Evolutionary conservation across 2,888 invertebrate species (phyloP).

Genomic region (Digitonthophagus gazella): DNA sequence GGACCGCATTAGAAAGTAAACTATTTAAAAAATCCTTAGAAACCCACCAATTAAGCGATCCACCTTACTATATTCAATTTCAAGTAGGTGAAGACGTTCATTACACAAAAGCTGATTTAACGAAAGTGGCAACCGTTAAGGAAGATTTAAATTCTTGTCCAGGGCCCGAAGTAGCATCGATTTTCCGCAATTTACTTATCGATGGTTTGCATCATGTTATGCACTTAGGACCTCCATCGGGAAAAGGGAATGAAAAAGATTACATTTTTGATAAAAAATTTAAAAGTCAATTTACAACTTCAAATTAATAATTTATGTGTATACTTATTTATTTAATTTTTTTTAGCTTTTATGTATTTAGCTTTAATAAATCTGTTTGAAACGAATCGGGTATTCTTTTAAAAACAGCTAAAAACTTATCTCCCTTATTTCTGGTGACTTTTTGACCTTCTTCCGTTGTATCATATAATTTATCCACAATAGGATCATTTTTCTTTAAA

Average conservation of each 20-base stretch:
- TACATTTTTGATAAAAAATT: conserved; percentile 21
- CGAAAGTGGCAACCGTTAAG: conserved; percentile 31
- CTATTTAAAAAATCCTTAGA: conserved; percentile 37
- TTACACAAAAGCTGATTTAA: neutral
- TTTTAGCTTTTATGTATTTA: neutral
- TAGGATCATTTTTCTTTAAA: conserved; percentile 75
- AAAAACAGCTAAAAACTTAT: conserved; percentile 90
- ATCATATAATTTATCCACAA: conserved; percentile 85
- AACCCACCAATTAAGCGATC: conserved; percentile 29
- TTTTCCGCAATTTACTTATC: conserved; percentile 38
- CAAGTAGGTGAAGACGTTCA: conserved; percentile 30
- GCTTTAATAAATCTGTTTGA: neutral
- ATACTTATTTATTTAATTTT: neutral
- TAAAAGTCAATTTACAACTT: conserved; percentile 9
- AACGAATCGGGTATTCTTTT: conserved; percentile 61
- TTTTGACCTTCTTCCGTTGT: conserved; percentile 98
- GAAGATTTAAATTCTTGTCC: conserved; percentile 36
- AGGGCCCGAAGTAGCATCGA: conserved; percentile 34
- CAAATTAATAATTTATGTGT: conserved; percentile 4
- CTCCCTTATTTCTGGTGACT: conserved; percentile 91
- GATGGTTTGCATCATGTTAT: conserved; percentile 40
- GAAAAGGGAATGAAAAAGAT: conserved; percentile 6
- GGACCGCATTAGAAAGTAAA: conserved; percentile 46
- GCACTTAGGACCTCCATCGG: conserved; percentile 31
- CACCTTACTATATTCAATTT: conserved; percentile 42